These are phyloP conservation scores for Nomada fabriciana DNA, from an alignment of 2,888 invertebrate species.

Conservation along the genomic window DNA sequence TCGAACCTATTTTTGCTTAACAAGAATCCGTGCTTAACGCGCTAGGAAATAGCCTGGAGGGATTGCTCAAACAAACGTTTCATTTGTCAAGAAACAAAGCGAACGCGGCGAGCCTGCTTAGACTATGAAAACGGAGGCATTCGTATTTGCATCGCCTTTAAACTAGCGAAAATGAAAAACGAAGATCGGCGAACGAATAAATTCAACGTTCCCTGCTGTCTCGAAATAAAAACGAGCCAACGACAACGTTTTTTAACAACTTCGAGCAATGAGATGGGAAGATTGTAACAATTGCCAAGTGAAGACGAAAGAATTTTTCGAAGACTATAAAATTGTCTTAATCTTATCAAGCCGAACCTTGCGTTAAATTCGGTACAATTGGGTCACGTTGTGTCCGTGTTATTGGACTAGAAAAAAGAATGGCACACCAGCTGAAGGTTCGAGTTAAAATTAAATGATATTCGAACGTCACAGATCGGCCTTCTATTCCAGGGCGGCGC, in stretches of 20 bases:
- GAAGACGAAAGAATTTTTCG: too few relatives aligned
- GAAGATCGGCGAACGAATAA: background rate
- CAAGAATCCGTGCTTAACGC: constrained; percentile 28
- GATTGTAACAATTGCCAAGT: too few relatives aligned
- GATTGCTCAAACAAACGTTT: constrained; percentile 34
- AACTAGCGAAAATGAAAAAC: constrained; percentile 3
- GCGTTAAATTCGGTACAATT: too few relatives aligned
- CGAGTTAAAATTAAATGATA: constrained; percentile 18
- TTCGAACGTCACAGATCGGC: background rate
- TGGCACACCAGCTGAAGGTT: background rate
- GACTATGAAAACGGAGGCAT: background rate
- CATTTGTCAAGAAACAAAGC: constrained; percentile 29
- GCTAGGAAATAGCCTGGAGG: constrained; percentile 22
- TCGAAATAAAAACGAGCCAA: background rate
- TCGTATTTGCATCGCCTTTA: constrained; percentile 6
- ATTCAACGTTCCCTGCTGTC: background rate
- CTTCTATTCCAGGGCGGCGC: constrained; percentile 5
- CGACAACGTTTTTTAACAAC: background rate
- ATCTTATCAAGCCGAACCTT: too few relatives aligned
- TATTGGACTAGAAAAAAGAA: background rate
- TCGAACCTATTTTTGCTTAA: constrained; percentile 26
- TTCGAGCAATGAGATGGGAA: too few relatives aligned
- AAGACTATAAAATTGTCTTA: too few relatives aligned
- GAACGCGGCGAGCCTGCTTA: background rate
- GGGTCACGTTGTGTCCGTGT: background rate